Percentiles rank a stretch among this genome's conserved stretches.
phyloP scores from a whole-genome alignment of 2,113 vertebrate genomes.

The Pionites leucogaster region DNA sequence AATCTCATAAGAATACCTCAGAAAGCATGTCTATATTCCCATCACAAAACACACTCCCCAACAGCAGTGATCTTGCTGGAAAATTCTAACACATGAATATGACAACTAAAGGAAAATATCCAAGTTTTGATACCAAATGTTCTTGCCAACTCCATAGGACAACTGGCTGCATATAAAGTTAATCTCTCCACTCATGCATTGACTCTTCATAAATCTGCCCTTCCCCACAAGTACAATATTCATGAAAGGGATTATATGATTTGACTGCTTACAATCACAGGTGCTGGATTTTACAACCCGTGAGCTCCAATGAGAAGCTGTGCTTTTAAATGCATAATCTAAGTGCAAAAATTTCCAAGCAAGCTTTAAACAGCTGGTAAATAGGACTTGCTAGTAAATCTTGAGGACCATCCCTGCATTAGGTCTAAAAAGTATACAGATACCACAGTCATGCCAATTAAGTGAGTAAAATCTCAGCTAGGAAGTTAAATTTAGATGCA shows the following conservation, averaged over 20 bases:
- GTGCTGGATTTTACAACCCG: background rate
- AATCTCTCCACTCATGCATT: background rate
- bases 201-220: background rate
- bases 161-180: background rate
- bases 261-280: background rate
- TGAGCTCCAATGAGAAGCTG: background rate
- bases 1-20: background rate
- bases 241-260: background rate
- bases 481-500: background rate
- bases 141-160: background rate
- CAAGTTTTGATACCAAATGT: background rate
- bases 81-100: background rate
- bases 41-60: background rate
- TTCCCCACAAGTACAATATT: background rate
- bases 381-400: background rate
- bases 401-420: background rate
- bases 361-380: background rate
- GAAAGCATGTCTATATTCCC: background rate
- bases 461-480: background rate
- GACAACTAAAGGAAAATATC: background rate
- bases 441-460: fast-evolving
- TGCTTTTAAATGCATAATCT: background rate
- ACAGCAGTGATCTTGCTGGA: background rate
- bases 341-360: background rate
- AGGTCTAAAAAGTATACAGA: background rate